A percentile compares a stretch with the other conserved stretches of the same genome.
These are phyloP conservation scores for Chauna torquata DNA, from an alignment of 2,113 vertebrate genomes.

Conservation along the genomic window DNA sequence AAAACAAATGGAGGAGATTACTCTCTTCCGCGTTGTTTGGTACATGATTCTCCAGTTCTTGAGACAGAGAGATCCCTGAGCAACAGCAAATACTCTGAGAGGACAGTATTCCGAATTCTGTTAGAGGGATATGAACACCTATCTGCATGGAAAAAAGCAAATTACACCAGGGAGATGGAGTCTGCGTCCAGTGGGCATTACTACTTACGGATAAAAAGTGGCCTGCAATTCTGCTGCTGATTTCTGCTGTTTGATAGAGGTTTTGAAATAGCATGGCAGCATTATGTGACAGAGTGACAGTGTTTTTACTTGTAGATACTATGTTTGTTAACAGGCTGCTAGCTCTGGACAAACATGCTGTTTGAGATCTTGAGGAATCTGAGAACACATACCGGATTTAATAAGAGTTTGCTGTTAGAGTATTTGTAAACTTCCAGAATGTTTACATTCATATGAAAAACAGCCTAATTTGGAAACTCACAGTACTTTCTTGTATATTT, in stretches of 20 bases:
- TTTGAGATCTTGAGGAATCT: not conserved
- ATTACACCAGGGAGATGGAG: not conserved
- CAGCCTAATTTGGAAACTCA: not conserved
- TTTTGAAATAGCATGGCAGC: not conserved
- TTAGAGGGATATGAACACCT: not conserved
- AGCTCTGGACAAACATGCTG: not conserved
- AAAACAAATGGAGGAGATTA: not conserved
- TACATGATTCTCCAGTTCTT: not conserved
- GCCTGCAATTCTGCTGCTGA: not conserved
- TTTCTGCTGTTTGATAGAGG: not conserved
- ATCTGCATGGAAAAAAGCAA: not conserved
- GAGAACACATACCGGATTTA: not conserved
- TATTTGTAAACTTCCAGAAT: not conserved
- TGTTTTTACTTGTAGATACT: not conserved
- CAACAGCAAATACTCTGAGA: not conserved
- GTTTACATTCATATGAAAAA: not conserved
- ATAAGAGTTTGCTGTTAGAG: not conserved
- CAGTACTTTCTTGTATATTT: not conserved
- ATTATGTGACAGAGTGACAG: fast-evolving
- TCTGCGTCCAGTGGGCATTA: not conserved
- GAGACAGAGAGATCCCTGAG: not conserved
- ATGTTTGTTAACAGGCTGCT: not conserved
- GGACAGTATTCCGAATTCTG: not conserved
- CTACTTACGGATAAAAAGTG: fast-evolving
- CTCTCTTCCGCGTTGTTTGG: not conserved